Base-by-base conservation (phyloP, 2,113 vertebrate genomes). In the Rhynchomys soricoides region DNA sequence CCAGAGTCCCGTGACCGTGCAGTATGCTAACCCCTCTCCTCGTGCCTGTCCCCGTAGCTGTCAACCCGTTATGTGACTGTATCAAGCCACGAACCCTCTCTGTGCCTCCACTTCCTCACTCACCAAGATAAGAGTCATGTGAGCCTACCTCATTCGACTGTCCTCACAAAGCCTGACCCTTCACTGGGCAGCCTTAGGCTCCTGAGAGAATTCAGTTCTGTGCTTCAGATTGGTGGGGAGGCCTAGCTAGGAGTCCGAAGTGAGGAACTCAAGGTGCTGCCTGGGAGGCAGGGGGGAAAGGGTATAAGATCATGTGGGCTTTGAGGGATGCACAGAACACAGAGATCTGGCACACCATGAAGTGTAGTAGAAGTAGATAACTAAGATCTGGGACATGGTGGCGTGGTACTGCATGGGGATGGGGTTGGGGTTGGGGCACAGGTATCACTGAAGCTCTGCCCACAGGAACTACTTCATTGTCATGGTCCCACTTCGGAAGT, bases 401-500 rank as follows among this genome's bases (percentile, higher is more conserved):
- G 5, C 2, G 3, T 37, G 24, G 43, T 31, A 29, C 48, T 85
- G 21, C 8, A 13, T 64, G n/a, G 37, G 0, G 26, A 13, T 64
- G n/a, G 37, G 0, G 26, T 6, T 19, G 59, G 37, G 40, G 34
- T 37, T 66, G 64, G 64, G 64, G 7, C 70, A 8, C 22, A 5
- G 2, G 16, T 1, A 55, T n/a, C 15, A 2, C 3, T 3, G 1
- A 4, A 0, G 1, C 40, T 21, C 57, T n/a, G 40, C 48, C 17
- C 26, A 37, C 89, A 99, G 99, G 98, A 99, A 91, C 88, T 99
- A 99, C 94, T 99, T 99, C 97, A 99, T 99, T 5, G 99, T 99
- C 75, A 99, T 99, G 97, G 99, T 99, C 40, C 99, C 99, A 0
- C 97, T 99, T 45, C 99, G 98, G 96, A 99, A 98, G 94, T 99